Evolutionary conservation across 2,113 vertebrate genomes (phyloP), one percentile per base, ranked within the genome.

Genomic region (Dromaius novaehollandiae): DNA sequence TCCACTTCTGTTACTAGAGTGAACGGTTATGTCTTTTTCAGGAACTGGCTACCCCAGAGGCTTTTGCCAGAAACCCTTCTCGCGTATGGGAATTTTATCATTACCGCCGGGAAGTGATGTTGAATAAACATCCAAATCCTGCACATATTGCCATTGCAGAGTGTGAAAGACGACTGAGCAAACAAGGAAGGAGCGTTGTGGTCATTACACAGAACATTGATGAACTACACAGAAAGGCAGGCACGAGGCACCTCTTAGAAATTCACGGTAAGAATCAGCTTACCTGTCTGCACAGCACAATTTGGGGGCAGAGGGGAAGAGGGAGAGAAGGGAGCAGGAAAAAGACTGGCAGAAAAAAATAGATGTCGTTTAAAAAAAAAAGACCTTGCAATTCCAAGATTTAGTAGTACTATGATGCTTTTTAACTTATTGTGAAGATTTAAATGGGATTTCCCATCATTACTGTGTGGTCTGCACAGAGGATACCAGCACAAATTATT

Each of bases 1-100:
- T 42, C 13, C 76, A 46, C 22, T 46, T 48, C 25, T 0, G 0
- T 16, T 20, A 40, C n/a, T 19, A 25, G 61, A 60, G 42, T 6
- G 11, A 81, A 44, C 3, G 6, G 7, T 53, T 79, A 0, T 0
- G 0, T 65, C 34, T 71, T 68, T 93, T 86, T 17, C 96, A 99
- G 99, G 99, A 99, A 55, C 93, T 99, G 92, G 99, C 99, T 7
- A 99, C 99, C 4, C 99, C 99, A 0, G 98, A 98, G 93, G 99
- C 99, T 77, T 99, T 99, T 93, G 99, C 98, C 0, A 98, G 98
- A 19, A 98, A 98, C 95, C 99, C 99, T 0, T 99, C 99, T 5
- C 98, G 98, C 1, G 99, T 99, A 17, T 99, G 99, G 99, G 99
- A 99, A 89, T 99, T 99, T 85, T 99, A 99, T 97, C 99, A 99